phyloP scores from a whole-genome alignment of 2,113 vertebrate species.

The Nansenia antarctica region DNA sequence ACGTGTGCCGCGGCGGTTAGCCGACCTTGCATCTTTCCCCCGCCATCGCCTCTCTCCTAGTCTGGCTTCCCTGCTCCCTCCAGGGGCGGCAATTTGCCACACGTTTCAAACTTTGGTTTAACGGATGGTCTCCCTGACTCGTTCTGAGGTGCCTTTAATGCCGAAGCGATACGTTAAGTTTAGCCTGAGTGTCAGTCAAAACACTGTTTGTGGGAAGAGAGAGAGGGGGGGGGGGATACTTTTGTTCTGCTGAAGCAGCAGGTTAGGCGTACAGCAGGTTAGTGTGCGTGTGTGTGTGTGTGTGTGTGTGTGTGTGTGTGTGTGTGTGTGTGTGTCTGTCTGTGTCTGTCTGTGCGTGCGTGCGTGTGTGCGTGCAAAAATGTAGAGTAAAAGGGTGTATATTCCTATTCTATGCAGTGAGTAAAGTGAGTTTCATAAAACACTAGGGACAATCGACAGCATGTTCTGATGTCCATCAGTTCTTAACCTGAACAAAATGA shows the following conservation, averaged over 20 bases:
- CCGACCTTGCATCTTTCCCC: constrained; percentile 17
- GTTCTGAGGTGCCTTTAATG: not conserved
- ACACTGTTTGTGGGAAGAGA: not conserved
- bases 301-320: too few relatives aligned
- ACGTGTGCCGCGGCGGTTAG: constrained; percentile 15
- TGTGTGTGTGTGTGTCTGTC: not conserved
- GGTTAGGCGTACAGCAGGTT: not conserved
- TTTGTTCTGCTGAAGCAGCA: constrained; percentile 9
- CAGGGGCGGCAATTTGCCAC: not conserved
- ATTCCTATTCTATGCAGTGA: too few relatives aligned
- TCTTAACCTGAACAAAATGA: too few relatives aligned
- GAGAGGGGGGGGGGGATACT: not conserved
- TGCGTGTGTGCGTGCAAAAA: not conserved
- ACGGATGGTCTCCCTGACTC: not conserved
- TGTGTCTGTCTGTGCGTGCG: not conserved
- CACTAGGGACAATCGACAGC: too few relatives aligned
- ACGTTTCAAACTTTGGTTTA: not conserved
- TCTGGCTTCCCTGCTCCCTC: not conserved
- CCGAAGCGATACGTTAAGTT: not conserved
- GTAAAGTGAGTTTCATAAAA: too few relatives aligned
- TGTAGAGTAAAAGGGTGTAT: not conserved
- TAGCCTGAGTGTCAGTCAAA: constrained; percentile 17
- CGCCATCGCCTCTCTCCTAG: not conserved
- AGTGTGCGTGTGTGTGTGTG: too few relatives aligned
- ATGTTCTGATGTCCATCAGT: too few relatives aligned